Evolutionary conservation across 2,888 invertebrate genomes (phyloP), one percentile per base, ranked within the genome.

Genomic region (Magallana nippona): DNA sequence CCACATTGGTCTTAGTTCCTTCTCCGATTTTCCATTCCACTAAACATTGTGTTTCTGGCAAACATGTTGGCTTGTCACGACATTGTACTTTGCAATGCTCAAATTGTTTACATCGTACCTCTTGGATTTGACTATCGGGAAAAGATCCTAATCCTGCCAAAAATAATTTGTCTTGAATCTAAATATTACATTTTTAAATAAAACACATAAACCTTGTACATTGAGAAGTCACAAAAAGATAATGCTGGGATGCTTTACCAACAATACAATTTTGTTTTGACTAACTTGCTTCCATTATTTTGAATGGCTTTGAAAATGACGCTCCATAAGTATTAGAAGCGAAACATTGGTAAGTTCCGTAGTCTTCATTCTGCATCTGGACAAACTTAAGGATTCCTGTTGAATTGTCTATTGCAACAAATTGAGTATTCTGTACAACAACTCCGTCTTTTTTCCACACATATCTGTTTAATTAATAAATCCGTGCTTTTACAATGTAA

Each of bases 11-110:
- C 10, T 56, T 57, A 1, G 81, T 63, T 77, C 83, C 83, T 10
- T 77, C 78, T 32, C 84, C 84, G 8, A 55, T n/a, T 56, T 81
- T 81, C 84, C 84, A 84, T n/a, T 81, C 81, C 15, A 78, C 17
- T 32, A 32, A 78, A 22, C 84, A 84, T 1, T 81, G 55, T 10
- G 58, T 19, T 8, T 27, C 32, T 55, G 84, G 84, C 15, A 17
- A 10, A 81, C 84, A 84, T 3, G 13, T 55, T 15, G 78, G 78
- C 32, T 81, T 78, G 27, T 60, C 78, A 1, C 15, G 22, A 60
- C 84, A 84, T 0, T 10, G 0, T 5, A 84, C 62, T 17, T 60
- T 32, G 62, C 81, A 81, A 32, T 62, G 60, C 22, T 81, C 55
- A 44, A 56, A 80, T 22, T 55, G 10, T 17, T 22, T 58, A 57